Conservation (phyloP, 2,113 vertebrate species). For the Cyanoderma ruficeps region DNA sequence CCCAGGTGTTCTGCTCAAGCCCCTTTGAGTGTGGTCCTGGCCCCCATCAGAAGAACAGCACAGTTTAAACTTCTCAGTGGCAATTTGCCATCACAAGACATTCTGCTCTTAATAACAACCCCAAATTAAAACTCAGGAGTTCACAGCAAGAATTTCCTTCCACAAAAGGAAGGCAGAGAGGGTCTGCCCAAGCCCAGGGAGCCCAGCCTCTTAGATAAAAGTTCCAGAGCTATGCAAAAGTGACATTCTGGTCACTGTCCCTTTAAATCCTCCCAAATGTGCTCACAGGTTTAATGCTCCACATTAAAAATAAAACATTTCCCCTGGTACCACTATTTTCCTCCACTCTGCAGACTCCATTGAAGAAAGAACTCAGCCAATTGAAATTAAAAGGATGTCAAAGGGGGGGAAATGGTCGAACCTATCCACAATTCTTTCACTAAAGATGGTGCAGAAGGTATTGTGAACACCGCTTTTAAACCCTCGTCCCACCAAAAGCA, state of each 20-base stretch:
- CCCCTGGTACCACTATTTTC: background rate
- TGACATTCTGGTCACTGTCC: background rate
- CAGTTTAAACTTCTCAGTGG: background rate
- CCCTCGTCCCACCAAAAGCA: background rate
- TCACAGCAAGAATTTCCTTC: background rate
- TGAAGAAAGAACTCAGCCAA: background rate
- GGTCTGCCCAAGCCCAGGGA: background rate
- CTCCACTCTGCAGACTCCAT: background rate
- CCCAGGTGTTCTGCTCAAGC: background rate
- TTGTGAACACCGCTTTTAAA: background rate
- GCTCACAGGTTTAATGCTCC: background rate
- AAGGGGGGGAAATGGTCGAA: background rate
- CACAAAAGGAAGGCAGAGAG: background rate
- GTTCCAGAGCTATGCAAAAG: background rate
- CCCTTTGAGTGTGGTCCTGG: background rate
- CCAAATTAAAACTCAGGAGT: background rate
- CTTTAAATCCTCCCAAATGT: background rate
- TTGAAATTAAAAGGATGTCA: background rate
- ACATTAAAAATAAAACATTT: background rate
- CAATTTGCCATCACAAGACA: accelerated
- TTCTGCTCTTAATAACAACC: background rate
- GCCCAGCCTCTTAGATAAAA: background rate
- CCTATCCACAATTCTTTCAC: background rate
- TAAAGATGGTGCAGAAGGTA: background rate
- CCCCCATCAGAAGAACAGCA: accelerated